Conservation (phyloP, 2,113 vertebrate species). For the Reinhardtius hippoglossoides region DNA sequence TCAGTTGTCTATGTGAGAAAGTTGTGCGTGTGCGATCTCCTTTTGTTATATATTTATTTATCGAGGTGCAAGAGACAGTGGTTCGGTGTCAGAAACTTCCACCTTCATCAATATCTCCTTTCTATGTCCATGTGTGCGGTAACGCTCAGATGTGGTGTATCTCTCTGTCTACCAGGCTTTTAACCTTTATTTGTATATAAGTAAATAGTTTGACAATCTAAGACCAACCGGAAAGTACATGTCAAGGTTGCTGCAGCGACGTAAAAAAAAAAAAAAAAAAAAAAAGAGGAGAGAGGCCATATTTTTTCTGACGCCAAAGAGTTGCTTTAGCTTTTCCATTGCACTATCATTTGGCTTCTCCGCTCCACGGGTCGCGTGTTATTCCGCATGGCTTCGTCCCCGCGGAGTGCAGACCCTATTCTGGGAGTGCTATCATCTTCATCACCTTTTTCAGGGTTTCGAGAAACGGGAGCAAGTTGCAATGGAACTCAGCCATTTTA, state of each 20-base stretch:
- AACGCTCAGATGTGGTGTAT: conserved; percentile 60
- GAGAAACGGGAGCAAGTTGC: conserved; percentile 43
- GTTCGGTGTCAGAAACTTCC: conserved; percentile 79
- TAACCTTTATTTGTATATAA: conserved; percentile 80
- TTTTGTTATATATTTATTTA: conserved; percentile 62
- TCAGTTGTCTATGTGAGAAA: conserved; percentile 44
- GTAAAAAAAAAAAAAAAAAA: conserved; percentile 4
- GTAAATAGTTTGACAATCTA: conserved; percentile 87
- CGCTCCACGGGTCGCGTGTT: conserved; percentile 16
- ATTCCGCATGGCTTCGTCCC: conserved; percentile 3
- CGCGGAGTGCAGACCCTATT: conserved; percentile 16
- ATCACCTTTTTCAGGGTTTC: conserved; percentile 32
- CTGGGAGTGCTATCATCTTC: conserved; percentile 10
- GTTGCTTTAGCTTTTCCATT: conserved; percentile 78
- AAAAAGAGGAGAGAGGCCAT: conserved; percentile 81
- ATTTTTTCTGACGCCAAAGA: conserved; percentile 87
- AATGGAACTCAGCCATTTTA: conserved; percentile 50
- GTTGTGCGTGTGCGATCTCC: background rate
- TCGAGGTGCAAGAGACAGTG: conserved; percentile 83
- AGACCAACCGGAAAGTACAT: conserved; percentile 83
- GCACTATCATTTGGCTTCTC: conserved; percentile 31
- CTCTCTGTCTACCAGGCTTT: conserved; percentile 82
- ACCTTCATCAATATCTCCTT: conserved; percentile 46
- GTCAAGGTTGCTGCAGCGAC: conserved; percentile 70
- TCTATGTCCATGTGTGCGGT: conserved; percentile 68